Evolutionary conservation across 2,888 invertebrate species (phyloP), one percentile per base, ranked within the genome.

Genomic region (Andricus quercusramuli): DNA sequence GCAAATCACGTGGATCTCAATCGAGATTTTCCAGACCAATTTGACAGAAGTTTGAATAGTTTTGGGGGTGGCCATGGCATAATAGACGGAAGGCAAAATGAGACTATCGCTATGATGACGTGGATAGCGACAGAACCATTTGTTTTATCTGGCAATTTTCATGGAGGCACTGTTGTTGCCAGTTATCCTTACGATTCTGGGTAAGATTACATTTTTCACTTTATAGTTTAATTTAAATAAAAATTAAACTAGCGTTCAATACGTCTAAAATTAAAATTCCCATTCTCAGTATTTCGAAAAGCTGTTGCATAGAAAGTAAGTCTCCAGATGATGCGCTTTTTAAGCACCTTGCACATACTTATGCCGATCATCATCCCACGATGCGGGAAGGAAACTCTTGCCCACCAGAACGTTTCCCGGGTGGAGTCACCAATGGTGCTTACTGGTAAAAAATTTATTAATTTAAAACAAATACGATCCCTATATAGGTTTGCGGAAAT

Each of bases 91-190:
- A 94, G 97, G 65, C 97, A 99, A 91, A 97, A 97, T 1, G 99
- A 99, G 94, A 98, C 98, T 0, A 91, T 95, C 20, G 97, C 98
- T 5, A 94, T 98, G 87, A 98, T 98, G 94, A 95, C 95, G 65
- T 99, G 98, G 98, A 96, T 99, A 67, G 93, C 96, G 79, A 95
- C 95, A 17, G 95, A 96, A 88, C 98, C 97, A 79, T 99, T 99
- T 92, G 98, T 98, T 51, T 94, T 99, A 76, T 99, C 98, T 0
- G 98, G 97, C 2, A 99, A 99, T 93, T 94, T 99, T 76, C 99
- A 99, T 91, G 99, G 98, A n/a, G 99, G 99, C 3, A 98, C 99
- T 56, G 94, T 99, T 1, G 99, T 99, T 2, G 99, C 99, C 78
- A 99, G 99, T 92, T 99, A 99, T 93, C 99, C 99, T 0, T 99